Evolutionary conservation across 2,888 invertebrate genomes (phyloP), one percentile per base, ranked within the genome.

Genomic region (Drosophila helvetica): DNA sequence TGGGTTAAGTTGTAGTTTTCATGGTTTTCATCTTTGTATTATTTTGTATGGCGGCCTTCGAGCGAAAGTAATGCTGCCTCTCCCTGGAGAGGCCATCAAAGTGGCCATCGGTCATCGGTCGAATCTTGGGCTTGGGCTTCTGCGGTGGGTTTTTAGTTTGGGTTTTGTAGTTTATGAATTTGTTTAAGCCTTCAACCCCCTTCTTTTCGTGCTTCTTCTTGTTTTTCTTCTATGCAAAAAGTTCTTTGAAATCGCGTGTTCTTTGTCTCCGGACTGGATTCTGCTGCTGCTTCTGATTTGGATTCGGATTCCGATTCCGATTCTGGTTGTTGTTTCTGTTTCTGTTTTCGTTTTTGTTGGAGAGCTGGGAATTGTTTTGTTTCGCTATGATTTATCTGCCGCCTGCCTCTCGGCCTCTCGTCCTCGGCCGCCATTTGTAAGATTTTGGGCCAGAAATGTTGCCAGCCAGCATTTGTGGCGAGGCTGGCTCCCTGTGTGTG

Each of bases 371-470:
- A 60, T 59, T 46, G 59, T 74, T 73, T 67, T 67, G 72, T 72
- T 73, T 74, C 54, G 53, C 53, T 62, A 59, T 86, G 88, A 88
- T 86, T 88, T 86, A 88, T 86, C 75, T 81, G 60, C 61, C 72
- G 70, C 60, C 53, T 63, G 62, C 61, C 65, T 65, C 47, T 43
- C 30, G 51, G 33, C 45, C 38, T 38, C 38, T 53, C 55, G 71
- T 57, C 75, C 79, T 77, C 57, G 72, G 78, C 85, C 85, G 85
- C 85, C 85, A 85, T 86, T 88, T 86, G 77, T 83, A 88, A 86
- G 86, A 83, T 87, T 85, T 78, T 85, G 84, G 54, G 75, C 84
- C 79, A 75, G 81, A 84, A 86, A 84, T 76, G 81, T 84, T 78
- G 73, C 76, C 71, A 86, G 61, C 74, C 73, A 86, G 61, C 74